phyloP scores from a whole-genome alignment of 92 coral and sea anemone genomes.

The Ricordea florida region DNA sequence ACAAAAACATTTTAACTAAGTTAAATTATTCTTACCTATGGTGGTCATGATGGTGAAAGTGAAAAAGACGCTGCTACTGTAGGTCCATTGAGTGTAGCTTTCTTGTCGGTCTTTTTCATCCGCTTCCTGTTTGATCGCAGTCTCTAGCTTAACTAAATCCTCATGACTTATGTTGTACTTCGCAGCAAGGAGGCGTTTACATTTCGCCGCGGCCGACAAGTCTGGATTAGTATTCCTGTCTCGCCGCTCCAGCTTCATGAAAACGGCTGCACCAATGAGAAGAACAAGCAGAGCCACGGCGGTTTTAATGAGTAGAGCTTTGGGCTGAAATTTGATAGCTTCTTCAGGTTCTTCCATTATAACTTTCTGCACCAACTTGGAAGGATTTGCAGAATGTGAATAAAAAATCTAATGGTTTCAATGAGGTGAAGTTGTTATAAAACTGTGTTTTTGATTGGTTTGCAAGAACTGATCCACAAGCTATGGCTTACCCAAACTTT shows the following conservation, averaged over 20 bases:
- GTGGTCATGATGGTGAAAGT: slow-evolving; percentile 93
- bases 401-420: no score
- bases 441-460: no score
- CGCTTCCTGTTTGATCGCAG: slow-evolving; percentile 38
- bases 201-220: slow-evolving; percentile 2
- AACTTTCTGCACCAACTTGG: no score
- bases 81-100: slow-evolving; percentile 71
- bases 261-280: slow-evolving; percentile 85
- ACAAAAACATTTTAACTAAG: neutral
- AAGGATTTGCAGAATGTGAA: no score
- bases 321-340: slow-evolving; percentile 63
- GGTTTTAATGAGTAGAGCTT: slow-evolving; percentile 69
- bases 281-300: slow-evolving; percentile 50
- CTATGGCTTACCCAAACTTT: no score
- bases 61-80: slow-evolving; percentile 77
- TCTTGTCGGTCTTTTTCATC: slow-evolving; percentile 6
- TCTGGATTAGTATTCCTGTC: neutral
- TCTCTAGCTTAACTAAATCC: slow-evolving; percentile 37
- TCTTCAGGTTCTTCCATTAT: slow-evolving; percentile 11
- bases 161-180: slow-evolving; percentile 64
- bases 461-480: no score
- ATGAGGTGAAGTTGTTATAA: no score
- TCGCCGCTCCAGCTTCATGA: slow-evolving; percentile 69
- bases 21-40: slow-evolving; percentile 66
- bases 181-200: slow-evolving; percentile 5